Base-by-base conservation (phyloP, 2,113 vertebrate genomes). In the Pteropus alecto region DNA sequence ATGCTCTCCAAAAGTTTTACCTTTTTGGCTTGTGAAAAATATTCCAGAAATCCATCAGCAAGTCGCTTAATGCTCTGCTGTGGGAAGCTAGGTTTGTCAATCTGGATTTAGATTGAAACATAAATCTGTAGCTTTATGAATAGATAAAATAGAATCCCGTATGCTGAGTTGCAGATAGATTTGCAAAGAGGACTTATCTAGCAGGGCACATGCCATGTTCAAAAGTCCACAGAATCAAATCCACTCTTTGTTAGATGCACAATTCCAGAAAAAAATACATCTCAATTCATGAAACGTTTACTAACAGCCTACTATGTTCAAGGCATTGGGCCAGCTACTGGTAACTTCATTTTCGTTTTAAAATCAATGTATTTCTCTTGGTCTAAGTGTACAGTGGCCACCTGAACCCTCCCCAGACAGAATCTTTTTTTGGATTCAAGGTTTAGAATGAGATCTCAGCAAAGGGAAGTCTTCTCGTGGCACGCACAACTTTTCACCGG, bases 1-100 rank as follows among this genome's bases (percentile, higher is more conserved):
- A 87, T 71, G 97, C 95, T 98, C 97, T 96, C 78, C 71, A 38
- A 48, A 98, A 98, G 96, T 98, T 98, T 94, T 93, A 98, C 95
- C 87, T 98, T 81, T 48, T 74, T 94, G 76, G 79, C 90, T 93
- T 60, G 24, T 93, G 43, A 88, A 89, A 83, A 94, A 96, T 74
- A 96, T 14, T 30, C 30, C 65, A 46, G 97, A 98, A 98, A 93
- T 46, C 68, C 74, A 96, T 38, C 77, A 94, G 15, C 6, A 16
- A 96, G 51, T 60, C 1, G 1, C 60, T 96, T 96, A 78, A 90
- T 58, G 60, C n/a, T 79, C 73, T 77, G 81, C 43, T 38, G 30
- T 79, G 94, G 91, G 86, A 97, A 94, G 18, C 21, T 9, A 46
- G 54, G 89, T 96, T 95, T 89, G 21, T 92, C 93, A 95, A 79